A percentile compares a stretch with the other conserved stretches of the same genome.
These are phyloP conservation scores for Morpho helenor DNA, from an alignment of 2,888 invertebrate genomes.

Conservation along the genomic window DNA sequence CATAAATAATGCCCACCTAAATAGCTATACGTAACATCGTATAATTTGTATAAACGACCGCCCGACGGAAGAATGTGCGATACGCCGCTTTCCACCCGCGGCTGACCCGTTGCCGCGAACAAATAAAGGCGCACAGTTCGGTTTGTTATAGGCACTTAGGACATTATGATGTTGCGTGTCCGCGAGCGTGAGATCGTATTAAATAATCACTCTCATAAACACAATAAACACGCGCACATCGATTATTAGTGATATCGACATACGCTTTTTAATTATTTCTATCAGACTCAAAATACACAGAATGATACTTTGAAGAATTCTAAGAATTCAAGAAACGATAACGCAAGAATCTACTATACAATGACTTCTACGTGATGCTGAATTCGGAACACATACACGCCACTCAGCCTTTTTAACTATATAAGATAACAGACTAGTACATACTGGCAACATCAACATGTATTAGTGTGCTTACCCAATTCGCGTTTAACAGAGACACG, in stretches of 20 bases:
- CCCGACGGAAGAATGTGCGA: conserved; percentile 65
- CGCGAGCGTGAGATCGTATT: conserved; percentile 62
- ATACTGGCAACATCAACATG: too few relatives aligned
- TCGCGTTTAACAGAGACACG: too few relatives aligned
- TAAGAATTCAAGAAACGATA: too few relatives aligned
- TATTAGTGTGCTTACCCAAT: too few relatives aligned
- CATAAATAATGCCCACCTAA: conserved; percentile 79
- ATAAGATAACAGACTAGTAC: too few relatives aligned
- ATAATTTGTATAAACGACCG: conserved; percentile 73
- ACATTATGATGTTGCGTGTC: conserved; percentile 42
- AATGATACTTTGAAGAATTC: too few relatives aligned
- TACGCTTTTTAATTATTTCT: not conserved
- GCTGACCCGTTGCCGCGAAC: conserved; percentile 56
- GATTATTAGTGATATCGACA: conserved; percentile 40
- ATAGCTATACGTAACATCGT: conserved; percentile 75
- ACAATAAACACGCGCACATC: conserved; percentile 51
- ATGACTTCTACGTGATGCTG: too few relatives aligned
- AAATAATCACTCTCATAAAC: conserved; percentile 65
- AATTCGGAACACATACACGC: too few relatives aligned
- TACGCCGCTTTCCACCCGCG: conserved; percentile 61
- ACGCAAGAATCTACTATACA: too few relatives aligned
- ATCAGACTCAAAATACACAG: too few relatives aligned
- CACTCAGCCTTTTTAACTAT: too few relatives aligned
- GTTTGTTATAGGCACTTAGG: conserved; percentile 48
- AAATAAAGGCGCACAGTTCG: conserved; percentile 57